These are phyloP conservation scores for Drosophila bocki DNA, from an alignment of 1,140 invertebrate genomes.

Conservation along the genomic window DNA sequence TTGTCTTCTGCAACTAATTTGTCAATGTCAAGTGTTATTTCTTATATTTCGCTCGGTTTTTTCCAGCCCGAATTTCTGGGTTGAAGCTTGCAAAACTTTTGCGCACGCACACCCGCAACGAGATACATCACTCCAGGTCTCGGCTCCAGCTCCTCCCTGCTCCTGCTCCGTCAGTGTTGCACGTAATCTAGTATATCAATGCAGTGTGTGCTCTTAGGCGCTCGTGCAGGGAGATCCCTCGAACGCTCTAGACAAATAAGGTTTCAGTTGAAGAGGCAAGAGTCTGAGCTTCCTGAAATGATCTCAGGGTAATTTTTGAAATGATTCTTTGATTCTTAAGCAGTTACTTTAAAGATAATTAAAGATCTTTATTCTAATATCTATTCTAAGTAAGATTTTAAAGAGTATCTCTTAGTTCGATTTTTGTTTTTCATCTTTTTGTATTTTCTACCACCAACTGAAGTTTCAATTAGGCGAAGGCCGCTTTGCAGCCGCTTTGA, in stretches of 20 bases:
- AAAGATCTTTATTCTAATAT: not conserved
- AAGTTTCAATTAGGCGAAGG: conserved; percentile 68
- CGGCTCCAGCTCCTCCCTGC: not conserved
- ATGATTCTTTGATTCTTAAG: not conserved
- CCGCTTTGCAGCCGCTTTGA: conserved; percentile 32
- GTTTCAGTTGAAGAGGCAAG: conserved; percentile 23
- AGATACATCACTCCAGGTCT: conserved; percentile 44
- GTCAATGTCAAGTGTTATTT: conserved; percentile 85
- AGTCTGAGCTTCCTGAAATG: not conserved
- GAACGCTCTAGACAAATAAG: conserved; percentile 28
- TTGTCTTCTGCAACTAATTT: conserved; percentile 84
- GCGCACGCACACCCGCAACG: conserved; percentile 54
- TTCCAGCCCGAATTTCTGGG: conserved; percentile 35
- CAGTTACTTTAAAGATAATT: not conserved
- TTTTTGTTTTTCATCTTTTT: not conserved
- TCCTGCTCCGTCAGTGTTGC: conserved; percentile 39
- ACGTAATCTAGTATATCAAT: conserved; percentile 74
- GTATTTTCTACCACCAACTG: conserved; percentile 12
- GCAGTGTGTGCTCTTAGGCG: conserved; percentile 65
- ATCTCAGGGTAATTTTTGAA: not conserved
- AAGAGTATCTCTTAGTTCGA: not conserved
- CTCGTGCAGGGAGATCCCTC: conserved; percentile 55
- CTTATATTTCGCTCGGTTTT: conserved; percentile 62
- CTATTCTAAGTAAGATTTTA: not conserved
- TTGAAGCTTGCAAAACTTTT: conserved; percentile 62